Evolutionary conservation across 2,888 invertebrate genomes (phyloP).

Genomic region (Muschampia plurimacula): DNA sequence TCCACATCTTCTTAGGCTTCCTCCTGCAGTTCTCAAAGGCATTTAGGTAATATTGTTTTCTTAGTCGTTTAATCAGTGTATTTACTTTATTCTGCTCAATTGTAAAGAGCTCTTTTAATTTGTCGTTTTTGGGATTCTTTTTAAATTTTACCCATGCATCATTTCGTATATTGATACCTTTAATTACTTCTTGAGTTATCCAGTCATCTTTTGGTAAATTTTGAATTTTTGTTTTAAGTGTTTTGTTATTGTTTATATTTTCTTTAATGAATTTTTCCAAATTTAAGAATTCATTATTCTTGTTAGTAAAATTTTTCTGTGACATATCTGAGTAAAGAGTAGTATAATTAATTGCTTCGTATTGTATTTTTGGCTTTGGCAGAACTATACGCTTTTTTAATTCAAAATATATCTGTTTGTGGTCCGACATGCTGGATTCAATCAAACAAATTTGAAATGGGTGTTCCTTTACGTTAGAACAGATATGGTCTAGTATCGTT

Average conservation of each 20-base stretch:
- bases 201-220: slow-evolving; percentile 1
- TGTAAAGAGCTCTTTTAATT: not conserved
- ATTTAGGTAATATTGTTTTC: not conserved
- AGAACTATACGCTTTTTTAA: not conserved
- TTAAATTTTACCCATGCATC: not conserved
- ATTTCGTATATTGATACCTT: not conserved
- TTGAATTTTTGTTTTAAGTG: not conserved
- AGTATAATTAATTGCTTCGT: not conserved
- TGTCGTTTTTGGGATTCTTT: not conserved
- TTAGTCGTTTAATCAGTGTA: not conserved
- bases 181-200: not conserved
- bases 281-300: not conserved
- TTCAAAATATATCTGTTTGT: not conserved
- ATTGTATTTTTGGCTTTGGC: not conserved
- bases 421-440: slow-evolving; percentile 1
- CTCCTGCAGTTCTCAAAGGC: slow-evolving; percentile 1
- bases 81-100: not conserved
- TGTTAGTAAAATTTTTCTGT: not conserved
- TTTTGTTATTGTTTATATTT: not conserved
- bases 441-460: not conserved
- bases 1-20: slow-evolving; percentile 3
- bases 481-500: not conserved
- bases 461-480: not conserved
- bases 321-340: not conserved
- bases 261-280: not conserved